Percentiles rank a stretch among this genome's conserved stretches.
phyloP scores from a whole-genome alignment of 2,797 vertebrate genomes.

The Psittacula derbiana region DNA sequence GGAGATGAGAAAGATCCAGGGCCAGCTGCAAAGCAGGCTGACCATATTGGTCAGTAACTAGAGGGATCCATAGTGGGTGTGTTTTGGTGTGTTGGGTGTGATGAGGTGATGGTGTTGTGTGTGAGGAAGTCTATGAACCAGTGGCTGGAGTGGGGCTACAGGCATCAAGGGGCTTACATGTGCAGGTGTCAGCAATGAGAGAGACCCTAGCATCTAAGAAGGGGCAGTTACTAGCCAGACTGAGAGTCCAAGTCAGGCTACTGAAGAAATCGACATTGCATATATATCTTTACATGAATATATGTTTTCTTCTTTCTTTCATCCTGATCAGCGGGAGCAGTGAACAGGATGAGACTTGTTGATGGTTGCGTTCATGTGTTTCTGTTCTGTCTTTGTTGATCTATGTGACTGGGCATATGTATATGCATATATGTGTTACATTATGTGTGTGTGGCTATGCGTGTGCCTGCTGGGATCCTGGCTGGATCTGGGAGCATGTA shows the following conservation, averaged over 20 bases:
- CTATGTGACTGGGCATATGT: neutral
- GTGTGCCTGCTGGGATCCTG: neutral
- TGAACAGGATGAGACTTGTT: neutral
- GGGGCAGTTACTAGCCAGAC: neutral
- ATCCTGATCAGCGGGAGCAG: neutral
- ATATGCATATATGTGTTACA: neutral
- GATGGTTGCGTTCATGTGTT: neutral
- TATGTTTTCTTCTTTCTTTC: neutral
- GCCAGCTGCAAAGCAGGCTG: neutral
- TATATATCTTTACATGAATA: neutral
- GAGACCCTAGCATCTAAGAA: neutral
- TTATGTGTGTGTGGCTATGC: neutral
- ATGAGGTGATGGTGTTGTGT: neutral
- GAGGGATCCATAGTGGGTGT: neutral
- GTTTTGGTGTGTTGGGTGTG: neutral
- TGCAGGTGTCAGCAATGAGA: neutral
- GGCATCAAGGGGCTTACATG: fast-evolving
- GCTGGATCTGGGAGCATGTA: neutral
- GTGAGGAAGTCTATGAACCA: neutral
- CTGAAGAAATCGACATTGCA: neutral
- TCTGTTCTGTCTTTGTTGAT: neutral
- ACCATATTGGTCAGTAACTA: neutral
- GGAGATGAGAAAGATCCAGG: neutral
- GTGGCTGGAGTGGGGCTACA: neutral
- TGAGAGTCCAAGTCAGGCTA: neutral